These are phyloP conservation scores for Timandra comae DNA, from an alignment of 2,888 invertebrate genomes.

Conservation along the genomic window DNA sequence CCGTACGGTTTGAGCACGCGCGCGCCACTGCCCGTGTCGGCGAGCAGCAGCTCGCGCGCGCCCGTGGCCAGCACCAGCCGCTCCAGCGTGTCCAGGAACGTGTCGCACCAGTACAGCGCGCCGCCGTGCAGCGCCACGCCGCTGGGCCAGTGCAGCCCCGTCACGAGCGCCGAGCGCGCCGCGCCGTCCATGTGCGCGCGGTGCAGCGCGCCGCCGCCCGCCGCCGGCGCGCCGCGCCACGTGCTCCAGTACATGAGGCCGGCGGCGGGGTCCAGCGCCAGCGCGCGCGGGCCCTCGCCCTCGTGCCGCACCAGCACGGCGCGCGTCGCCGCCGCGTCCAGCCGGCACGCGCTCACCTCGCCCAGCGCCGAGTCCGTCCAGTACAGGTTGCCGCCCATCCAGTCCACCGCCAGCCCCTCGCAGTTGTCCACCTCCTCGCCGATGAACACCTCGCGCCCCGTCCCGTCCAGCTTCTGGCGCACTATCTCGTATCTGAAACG, in stretches of 20 bases:
- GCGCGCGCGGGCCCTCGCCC: constrained; percentile 78
- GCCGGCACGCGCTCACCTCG: constrained; percentile 80
- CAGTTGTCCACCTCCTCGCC: constrained; percentile 78
- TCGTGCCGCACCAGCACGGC: constrained; percentile 78
- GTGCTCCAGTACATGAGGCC: constrained; percentile 88
- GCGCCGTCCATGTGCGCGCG: constrained; percentile 86
- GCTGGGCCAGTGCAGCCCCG: constrained; percentile 82
- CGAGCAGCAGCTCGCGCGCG: constrained; percentile 57
- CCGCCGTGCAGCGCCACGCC: constrained; percentile 76
- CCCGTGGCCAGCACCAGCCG: constrained; percentile 50
- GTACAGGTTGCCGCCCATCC: constrained; percentile 88
- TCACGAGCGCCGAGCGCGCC: constrained; percentile 74
- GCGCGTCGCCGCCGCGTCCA: constrained; percentile 72
- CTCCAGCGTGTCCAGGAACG: constrained; percentile 81
- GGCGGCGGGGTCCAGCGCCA: constrained; percentile 80
- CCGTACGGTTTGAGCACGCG: constrained; percentile 81
- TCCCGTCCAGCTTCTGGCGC: constrained; percentile 79
- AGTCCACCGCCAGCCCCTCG: constrained; percentile 89
- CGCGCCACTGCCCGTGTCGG: constrained; percentile 37
- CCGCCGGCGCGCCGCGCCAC: constrained; percentile 72
- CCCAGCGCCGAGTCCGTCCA: constrained; percentile 87
- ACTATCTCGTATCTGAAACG: constrained; percentile 77
- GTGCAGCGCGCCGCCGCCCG: constrained; percentile 77
- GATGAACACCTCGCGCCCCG: constrained; percentile 74
- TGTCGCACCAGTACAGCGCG: constrained; percentile 79